Base-by-base conservation (phyloP, 1,140 invertebrate genomes). In the Lepidotrigona ventralis region DNA sequence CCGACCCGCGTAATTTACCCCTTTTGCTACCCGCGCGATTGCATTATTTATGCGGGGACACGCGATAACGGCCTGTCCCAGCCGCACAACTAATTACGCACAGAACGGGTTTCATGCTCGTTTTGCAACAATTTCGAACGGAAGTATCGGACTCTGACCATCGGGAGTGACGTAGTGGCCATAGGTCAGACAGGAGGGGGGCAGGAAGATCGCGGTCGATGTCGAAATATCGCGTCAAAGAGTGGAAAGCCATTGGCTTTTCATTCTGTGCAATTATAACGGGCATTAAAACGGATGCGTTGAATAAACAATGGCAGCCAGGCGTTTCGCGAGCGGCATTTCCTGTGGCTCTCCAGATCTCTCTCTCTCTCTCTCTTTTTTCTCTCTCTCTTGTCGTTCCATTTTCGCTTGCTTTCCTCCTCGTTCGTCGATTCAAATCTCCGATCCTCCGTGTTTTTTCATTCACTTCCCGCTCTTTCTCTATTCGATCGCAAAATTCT, bases 141-240 rank as follows among this genome's bases (percentile, higher is more conserved):
- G 80, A 85, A 73, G 56, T 29, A 19, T 56, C 76, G 63, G 33
- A 54, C 8, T 53, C 26, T 2, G 23, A 4, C 14, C 66, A 33
- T 11, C 33, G 1, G 17, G 64, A 21, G 26, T 33, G 26, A 66
- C 26, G 15, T 1, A 14, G 63, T 4, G n/a, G 63, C 26, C 15
- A 15, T 9, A 17, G 51, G 9, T 60, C 69, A 56, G 33, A 53
- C 39, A 46, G 39, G 39, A 39, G 39, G 39, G 39, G 39, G 5
- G 39, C 39, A 51, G 58, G 66, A 39, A 69, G 26, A 23, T 21
- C 19, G 19, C 46, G 46, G 46, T 23, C 21, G 56, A 83, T 71
- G 82, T 79, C 77, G 82, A 79, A 79, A 84, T 79, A 84, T 66
- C 77, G 69, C 68, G 76, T 79, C 76, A 56, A 84, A 79, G 68